Evolutionary conservation across 2,888 invertebrate species (phyloP), one percentile per base, ranked within the genome.

Genomic region (Trisateles emortualis): DNA sequence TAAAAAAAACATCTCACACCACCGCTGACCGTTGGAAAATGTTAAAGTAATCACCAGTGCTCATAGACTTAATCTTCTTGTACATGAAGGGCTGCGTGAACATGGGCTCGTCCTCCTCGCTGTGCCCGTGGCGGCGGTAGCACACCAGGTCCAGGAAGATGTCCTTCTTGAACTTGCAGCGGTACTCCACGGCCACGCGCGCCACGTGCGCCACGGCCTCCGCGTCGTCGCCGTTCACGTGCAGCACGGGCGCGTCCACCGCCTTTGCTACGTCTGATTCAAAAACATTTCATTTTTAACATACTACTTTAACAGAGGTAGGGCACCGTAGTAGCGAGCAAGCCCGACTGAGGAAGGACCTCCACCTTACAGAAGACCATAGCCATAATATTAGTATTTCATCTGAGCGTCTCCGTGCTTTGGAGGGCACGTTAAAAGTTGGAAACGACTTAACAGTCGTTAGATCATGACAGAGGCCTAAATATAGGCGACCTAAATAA

Each of bases 61-160:
- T 84, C 79, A 95, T 95, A 35, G 94, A 90, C 52, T 93, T 94
- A 68, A 98, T 97, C 81, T 96, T 96, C 83, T 97, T 96, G 94
- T 98, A 98, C 98, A 98, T 98, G 63, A 97, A 94, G 0, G 98
- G 98, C 86, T 98, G 98, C 2, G 98, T 99, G 86, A 97, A 97
- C 96, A 96, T 97, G 0, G 98, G 98, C 86, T 99, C 98, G 87
- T 98, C 98, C 82, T 97, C 95, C 90, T 98, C 98, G 82, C 98
- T 98, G 93, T 99, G 98, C 0, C 98, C 98, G 83, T 96, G 95
- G 77, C 98, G 96, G 67, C 97, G 96, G 84, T 97, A 97, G 78
- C 95, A 94, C 61, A 97, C 96, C 74, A 98, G 91, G 90, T 98
- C 97, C 62, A 98, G 93, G 16, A 97, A 95, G 46, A 96, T 95